Percentiles rank a stretch among this genome's conserved stretches.
phyloP scores from a whole-genome alignment of 35 echinoderm and acorn worm species.

The Eucidaris tribuloides region DNA sequence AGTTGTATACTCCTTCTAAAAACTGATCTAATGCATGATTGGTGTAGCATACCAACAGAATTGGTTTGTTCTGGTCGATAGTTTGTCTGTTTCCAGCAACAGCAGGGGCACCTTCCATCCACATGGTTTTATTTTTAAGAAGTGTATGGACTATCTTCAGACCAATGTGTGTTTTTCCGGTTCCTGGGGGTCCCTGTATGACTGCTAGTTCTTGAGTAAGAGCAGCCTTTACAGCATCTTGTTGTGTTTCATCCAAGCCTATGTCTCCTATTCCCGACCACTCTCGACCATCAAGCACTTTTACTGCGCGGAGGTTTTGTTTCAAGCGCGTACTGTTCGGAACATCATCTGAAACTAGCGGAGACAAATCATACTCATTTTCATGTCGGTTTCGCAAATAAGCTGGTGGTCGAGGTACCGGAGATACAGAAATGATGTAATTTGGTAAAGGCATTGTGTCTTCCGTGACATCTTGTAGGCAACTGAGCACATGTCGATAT shows the following conservation, averaged over 20 bases:
- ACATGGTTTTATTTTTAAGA: constrained; percentile 54
- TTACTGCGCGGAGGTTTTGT: background rate
- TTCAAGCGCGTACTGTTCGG: background rate
- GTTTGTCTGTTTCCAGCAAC: background rate
- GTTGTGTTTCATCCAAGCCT: constrained; percentile 71
- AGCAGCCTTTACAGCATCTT: constrained; percentile 63
- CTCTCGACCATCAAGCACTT: background rate
- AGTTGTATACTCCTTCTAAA: constrained; percentile 77
- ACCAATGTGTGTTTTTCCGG: constrained; percentile 94
- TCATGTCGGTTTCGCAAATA: constrained; percentile 46
- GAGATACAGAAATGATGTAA: constrained; percentile 65
- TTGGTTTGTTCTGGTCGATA: constrained; percentile 31
- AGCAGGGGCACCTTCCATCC: constrained; percentile 24
- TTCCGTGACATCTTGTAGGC: constrained; percentile 66
- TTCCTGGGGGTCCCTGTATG: constrained; percentile 97
- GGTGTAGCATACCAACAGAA: constrained; percentile 85
- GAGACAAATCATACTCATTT: constrained; percentile 61
- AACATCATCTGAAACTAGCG: constrained; percentile 17
- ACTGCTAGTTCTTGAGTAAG: constrained; percentile 80
- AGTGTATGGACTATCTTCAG: constrained; percentile 88
- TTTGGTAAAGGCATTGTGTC: constrained; percentile 53
- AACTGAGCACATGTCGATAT: constrained; percentile 78
- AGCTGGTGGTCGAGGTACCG: constrained; percentile 21
- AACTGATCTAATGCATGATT: constrained; percentile 99
- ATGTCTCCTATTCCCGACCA: constrained; percentile 50